These are phyloP conservation scores for Hestina assimilis DNA, from an alignment of 1,140 invertebrate genomes.

Conservation along the genomic window DNA sequence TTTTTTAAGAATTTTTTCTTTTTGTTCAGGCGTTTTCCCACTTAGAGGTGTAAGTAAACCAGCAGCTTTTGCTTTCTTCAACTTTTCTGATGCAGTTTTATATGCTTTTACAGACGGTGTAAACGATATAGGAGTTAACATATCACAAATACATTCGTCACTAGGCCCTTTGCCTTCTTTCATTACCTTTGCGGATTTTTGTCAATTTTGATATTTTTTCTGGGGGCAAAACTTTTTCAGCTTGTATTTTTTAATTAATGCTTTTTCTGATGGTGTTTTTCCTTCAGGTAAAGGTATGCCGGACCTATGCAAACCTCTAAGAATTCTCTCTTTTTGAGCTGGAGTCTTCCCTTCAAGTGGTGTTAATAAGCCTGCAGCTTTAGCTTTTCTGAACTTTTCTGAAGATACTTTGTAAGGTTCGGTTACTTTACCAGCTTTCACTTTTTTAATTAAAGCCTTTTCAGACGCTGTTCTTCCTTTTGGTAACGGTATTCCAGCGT, in stretches of 20 bases:
- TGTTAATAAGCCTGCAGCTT: slow-evolving; percentile 21
- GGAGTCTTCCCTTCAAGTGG: slow-evolving; percentile 38
- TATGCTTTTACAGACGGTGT: no score
- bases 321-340: slow-evolving; percentile 40
- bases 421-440: neutral
- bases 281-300: slow-evolving; percentile 39
- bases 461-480: slow-evolving; percentile 18
- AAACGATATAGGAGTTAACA: slow-evolving; percentile 30
- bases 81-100: slow-evolving; percentile 19
- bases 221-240: slow-evolving; percentile 9
- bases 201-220: slow-evolving; percentile 32
- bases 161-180: slow-evolving; percentile 37
- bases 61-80: slow-evolving; percentile 16
- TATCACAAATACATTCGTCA: slow-evolving; percentile 39
- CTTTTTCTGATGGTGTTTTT: slow-evolving; percentile 36
- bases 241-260: slow-evolving; percentile 4
- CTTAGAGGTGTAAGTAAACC: slow-evolving; percentile 29
- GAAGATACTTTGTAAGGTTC: slow-evolving; percentile 5
- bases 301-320: slow-evolving; percentile 22
- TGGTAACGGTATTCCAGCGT: slow-evolving; percentile 7
- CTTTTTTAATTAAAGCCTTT: slow-evolving; percentile 13
- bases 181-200: slow-evolving; percentile 33
- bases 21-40: slow-evolving; percentile 35
- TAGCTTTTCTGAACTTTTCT: slow-evolving; percentile 21
- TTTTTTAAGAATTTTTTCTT: slow-evolving; percentile 39